Base-by-base conservation (phyloP, 53 echinoderm and acorn worm genomes). In the Apostichopus leukothele region DNA sequence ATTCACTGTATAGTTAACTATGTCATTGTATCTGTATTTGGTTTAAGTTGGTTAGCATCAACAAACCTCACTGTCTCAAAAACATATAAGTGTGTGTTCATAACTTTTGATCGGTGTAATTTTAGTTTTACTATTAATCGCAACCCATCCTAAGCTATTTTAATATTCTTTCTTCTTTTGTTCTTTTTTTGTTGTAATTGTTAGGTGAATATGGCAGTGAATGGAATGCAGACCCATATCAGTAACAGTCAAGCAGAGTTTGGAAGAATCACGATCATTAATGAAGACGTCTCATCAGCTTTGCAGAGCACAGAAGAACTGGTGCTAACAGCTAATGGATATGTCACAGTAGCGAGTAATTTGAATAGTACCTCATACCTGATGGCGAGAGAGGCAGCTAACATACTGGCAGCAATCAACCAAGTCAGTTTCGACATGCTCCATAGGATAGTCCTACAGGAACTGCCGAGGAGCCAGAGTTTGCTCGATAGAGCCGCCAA, bases 381-480 rank as follows among this genome's bases (percentile, higher is more conserved):
- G 57, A 60, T 84, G 66, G 27, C 10, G 10, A 26, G 27, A 66
- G 60, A 60, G 60, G 61, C 61, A 57, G 60, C 20, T 10, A 12
- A 20, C 11, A 54, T 84, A 6, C 84, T 84, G 19, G 66, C 84
- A 66, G 84, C 55, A 23, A 61, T 84, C 27, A 61, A 23, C 22
- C 55, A 19, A 21, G 60, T 84, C 60, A 60, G n/a, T 4, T 54
- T 84, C 60, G 84, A 60, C 60, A 84, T 39, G 23, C 57, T 59
- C 2, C 55, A 9, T 4, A 39, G 10, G 10, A 59, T 84, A 26
- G 84, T 60, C 27, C 4, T 5, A 5, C 55, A n/a, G 26, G 84
- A 55, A 59, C 27, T 61, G 26, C 27, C 22, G 5, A 20, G 60
- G 60, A 84, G 84, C 57, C 5, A 25, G 7, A 57, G 66, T 39